Evolutionary conservation across 2,113 vertebrate species (phyloP).

Genomic region (Rhynchopsitta pachyrhyncha): DNA sequence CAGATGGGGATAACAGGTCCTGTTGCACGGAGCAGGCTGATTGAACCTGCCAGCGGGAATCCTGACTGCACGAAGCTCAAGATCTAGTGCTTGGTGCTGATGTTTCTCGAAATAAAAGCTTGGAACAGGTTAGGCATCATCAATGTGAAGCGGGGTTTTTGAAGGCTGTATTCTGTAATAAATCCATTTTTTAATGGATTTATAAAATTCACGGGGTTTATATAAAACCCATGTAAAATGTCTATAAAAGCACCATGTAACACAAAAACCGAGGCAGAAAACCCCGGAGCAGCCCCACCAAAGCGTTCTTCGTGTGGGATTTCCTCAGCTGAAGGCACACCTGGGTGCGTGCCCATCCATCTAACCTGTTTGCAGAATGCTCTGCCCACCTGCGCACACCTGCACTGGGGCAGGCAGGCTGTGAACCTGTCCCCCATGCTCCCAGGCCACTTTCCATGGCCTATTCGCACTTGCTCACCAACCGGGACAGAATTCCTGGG

Average conservation of each 20-base stretch:
- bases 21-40: not conserved
- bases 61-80: not conserved
- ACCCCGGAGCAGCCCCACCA: not conserved
- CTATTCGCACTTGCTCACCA: not conserved
- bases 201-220: not conserved
- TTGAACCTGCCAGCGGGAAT: not conserved
- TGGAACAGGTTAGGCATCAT: not conserved
- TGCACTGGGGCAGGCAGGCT: not conserved
- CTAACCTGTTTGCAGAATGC: fast-evolving
- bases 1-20: not conserved
- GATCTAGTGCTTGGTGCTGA: not conserved
- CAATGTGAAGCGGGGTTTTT: not conserved
- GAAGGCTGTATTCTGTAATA: not conserved
- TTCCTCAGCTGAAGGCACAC: not conserved
- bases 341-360: not conserved
- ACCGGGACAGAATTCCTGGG: not conserved
- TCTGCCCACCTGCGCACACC: not conserved
- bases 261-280: not conserved
- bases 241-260: not conserved
- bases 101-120: not conserved
- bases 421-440: not conserved
- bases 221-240: not conserved
- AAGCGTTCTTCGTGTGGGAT: not conserved
- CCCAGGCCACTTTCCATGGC: not conserved
- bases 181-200: not conserved